These are phyloP conservation scores for Meriones psammophilus DNA, from an alignment of 2,797 vertebrate species.

Conservation along the genomic window DNA sequence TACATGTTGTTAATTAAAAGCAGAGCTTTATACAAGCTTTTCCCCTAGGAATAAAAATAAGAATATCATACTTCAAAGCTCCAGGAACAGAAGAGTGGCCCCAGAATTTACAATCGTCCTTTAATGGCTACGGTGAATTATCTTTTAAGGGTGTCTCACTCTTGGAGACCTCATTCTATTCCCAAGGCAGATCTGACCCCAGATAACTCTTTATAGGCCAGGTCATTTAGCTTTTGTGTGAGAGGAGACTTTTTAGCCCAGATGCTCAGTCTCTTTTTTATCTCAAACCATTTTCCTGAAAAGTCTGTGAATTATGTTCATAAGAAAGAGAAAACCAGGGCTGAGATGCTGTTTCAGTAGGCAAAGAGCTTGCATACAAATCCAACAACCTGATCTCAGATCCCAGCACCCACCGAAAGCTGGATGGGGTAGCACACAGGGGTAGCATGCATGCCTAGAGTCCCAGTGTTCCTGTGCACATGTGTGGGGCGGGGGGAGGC, in stretches of 20 bases:
- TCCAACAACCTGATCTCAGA: background rate
- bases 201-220: background rate
- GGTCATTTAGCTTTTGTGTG: background rate
- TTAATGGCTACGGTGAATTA: slow-evolving; percentile 47
- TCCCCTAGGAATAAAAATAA: background rate
- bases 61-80: slow-evolving; percentile 47
- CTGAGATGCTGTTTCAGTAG: background rate
- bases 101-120: slow-evolving; percentile 59
- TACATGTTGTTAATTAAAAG: slow-evolving; percentile 74
- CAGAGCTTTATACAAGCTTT: background rate
- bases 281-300: slow-evolving; percentile 9
- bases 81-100: background rate
- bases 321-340: background rate
- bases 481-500: background rate
- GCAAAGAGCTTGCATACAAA: background rate
- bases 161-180: background rate
- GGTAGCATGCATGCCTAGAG: background rate
- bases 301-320: slow-evolving; percentile 24
- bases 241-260: slow-evolving; percentile 4
- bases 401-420: background rate
- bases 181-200: slow-evolving; percentile 46
- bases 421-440: background rate
- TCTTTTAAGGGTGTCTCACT: background rate
- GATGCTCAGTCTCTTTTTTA: slow-evolving; percentile 32
- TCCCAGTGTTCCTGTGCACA: background rate